Percentiles rank a stretch among this genome's conserved stretches.
These are phyloP conservation scores for Patella caerulea DNA, from an alignment of 2,888 invertebrate species.

Conservation along the genomic window DNA sequence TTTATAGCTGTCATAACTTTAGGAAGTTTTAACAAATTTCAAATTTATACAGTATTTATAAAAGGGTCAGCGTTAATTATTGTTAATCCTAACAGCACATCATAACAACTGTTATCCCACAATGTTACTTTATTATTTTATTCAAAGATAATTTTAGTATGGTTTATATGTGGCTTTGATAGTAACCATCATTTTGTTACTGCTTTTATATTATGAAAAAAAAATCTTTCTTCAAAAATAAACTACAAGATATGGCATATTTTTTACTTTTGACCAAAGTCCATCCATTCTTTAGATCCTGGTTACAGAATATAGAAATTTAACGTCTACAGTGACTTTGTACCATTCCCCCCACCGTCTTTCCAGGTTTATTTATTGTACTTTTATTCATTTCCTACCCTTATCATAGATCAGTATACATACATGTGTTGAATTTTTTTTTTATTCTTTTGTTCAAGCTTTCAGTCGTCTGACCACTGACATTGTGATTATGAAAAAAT, in stretches of 20 bases:
- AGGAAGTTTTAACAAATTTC: not conserved
- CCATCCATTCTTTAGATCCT: too few species aligned
- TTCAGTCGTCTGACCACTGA: constrained; percentile 15
- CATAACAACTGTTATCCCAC: not conserved
- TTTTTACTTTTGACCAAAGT: too few species aligned
- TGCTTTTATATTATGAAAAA: too few species aligned
- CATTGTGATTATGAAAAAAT: not conserved
- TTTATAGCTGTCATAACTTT: constrained; percentile 1
- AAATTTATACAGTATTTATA: not conserved
- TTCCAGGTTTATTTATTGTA: too few species aligned
- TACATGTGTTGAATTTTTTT: not conserved
- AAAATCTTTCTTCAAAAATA: too few species aligned
- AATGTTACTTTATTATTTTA: not conserved
- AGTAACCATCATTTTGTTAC: too few species aligned
- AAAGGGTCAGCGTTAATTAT: constrained; percentile 5
- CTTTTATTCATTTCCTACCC: too few species aligned
- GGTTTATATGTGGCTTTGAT: not conserved
- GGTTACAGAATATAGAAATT: too few species aligned
- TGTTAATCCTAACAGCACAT: not conserved
- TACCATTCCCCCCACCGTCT: too few species aligned
- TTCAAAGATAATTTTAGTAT: not conserved
- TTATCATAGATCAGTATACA: too few species aligned
- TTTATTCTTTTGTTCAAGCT: constrained; percentile 6
- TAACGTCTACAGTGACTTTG: too few species aligned
- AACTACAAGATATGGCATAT: too few species aligned